phyloP scores from a whole-genome alignment of 2,888 invertebrate genomes.

The Branchipolynoe longqiensis region DNA sequence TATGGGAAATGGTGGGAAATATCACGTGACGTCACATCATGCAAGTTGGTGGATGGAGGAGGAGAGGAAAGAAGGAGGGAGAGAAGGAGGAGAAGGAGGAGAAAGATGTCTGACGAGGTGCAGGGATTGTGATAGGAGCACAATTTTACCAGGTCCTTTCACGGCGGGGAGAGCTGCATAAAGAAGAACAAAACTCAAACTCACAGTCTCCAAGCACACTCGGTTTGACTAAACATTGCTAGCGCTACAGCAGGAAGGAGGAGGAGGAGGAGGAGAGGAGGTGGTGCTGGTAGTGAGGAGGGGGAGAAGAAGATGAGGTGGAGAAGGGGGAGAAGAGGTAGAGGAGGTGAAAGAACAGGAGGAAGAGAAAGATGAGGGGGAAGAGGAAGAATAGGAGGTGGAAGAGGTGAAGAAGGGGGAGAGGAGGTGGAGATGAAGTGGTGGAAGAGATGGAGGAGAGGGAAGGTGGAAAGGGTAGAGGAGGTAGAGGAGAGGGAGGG shows the following conservation, averaged over 20 bases:
- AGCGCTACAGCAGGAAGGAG: conserved; percentile 14
- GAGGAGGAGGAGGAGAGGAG: conserved; percentile 6
- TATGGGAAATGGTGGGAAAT: no score
- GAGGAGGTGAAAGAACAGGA: no score
- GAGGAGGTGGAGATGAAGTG: no score
- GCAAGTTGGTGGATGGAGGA: conserved; percentile 12
- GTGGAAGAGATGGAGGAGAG: no score
- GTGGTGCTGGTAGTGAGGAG: no score
- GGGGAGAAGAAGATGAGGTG: no score
- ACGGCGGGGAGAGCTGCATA: conserved; percentile 38
- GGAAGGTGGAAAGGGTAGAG: no score
- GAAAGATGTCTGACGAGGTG: neutral
- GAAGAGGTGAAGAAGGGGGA: no score
- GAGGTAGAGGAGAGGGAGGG: no score
- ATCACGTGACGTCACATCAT: neutral
- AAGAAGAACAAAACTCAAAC: conserved; percentile 48
- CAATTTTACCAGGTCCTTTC: conserved; percentile 28
- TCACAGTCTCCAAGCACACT: conserved; percentile 23
- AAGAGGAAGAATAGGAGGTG: no score
- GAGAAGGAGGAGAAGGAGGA: neutral
- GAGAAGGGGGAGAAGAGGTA: no score
- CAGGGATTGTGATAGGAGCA: conserved; percentile 17
- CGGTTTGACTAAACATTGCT: conserved; percentile 13
- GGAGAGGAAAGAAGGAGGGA: neutral
- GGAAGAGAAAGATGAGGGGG: no score